Percentiles rank a stretch among this genome's conserved stretches.
phyloP scores from a whole-genome alignment of 1,140 invertebrate species.

The Drosophila pseudoananassae region DNA sequence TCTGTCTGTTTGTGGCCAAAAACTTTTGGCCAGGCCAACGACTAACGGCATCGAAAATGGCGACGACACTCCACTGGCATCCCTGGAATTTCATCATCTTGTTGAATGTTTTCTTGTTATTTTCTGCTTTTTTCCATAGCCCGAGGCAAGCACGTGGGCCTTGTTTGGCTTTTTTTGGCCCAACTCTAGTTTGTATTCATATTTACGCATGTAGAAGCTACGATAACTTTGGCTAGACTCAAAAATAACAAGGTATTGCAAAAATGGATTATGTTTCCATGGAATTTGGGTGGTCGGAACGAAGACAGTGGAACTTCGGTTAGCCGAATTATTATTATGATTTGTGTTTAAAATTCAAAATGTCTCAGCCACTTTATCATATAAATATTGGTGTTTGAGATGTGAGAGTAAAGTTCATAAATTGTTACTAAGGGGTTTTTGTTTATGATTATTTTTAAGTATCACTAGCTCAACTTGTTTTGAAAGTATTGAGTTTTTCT shows the following conservation, averaged over 20 bases:
- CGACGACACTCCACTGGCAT: slow-evolving; percentile 40
- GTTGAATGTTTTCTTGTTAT: slow-evolving; percentile 22
- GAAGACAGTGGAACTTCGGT: neutral
- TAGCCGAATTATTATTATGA: neutral
- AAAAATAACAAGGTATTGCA: slow-evolving; percentile 37
- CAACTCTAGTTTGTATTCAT: slow-evolving; percentile 20
- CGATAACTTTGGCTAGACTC: slow-evolving; percentile 54
- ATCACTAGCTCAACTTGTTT: too few species aligned
- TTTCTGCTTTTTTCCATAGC: slow-evolving; percentile 22
- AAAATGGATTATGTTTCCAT: slow-evolving; percentile 8
- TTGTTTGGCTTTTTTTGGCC: slow-evolving; percentile 1
- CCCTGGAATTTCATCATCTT: slow-evolving; percentile 63
- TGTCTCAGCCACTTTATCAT: neutral
- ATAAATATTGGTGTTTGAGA: neutral
- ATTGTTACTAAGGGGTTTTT: neutral
- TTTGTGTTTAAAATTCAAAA: neutral
- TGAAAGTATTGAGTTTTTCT: too few species aligned
- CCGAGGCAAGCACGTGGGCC: slow-evolving; percentile 19
- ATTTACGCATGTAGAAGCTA: slow-evolving; percentile 48
- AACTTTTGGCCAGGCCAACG: slow-evolving; percentile 45
- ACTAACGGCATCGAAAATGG: slow-evolving; percentile 30
- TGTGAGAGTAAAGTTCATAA: neutral
- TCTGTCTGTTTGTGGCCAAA: slow-evolving; percentile 31
- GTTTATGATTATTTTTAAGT: too few species aligned
- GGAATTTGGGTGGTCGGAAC: neutral